Conservation (phyloP, 2,113 vertebrate genomes). For the Marmota flaviventris region DNA sequence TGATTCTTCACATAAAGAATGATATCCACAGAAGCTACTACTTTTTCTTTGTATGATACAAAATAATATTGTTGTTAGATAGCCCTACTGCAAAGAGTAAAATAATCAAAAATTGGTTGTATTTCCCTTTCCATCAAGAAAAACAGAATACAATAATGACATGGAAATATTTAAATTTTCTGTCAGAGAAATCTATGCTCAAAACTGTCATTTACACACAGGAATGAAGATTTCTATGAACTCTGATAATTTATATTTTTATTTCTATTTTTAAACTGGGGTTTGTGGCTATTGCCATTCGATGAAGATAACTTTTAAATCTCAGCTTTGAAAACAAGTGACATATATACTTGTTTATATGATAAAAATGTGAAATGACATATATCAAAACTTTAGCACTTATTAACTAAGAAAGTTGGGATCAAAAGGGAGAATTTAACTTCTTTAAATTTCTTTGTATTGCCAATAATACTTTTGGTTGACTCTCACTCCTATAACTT, state of each 20-base stretch:
- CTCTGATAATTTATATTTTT: not conserved
- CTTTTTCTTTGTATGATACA: not conserved
- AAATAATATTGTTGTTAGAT: not conserved
- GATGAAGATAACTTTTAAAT: not conserved
- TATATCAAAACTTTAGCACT: not conserved
- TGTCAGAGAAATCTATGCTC: not conserved
- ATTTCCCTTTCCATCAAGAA: not conserved
- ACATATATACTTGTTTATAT: not conserved
- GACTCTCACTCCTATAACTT: not conserved
- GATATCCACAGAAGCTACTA: not conserved
- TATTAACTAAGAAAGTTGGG: not conserved
- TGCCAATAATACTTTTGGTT: constrained; percentile 1
- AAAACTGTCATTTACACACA: not conserved
- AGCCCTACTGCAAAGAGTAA: not conserved
- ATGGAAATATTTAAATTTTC: constrained; percentile 16
- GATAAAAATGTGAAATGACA: not conserved
- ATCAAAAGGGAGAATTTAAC: constrained; percentile 24
- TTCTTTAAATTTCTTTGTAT: constrained; percentile 7
- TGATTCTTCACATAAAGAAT: not conserved
- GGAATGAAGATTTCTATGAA: not conserved
- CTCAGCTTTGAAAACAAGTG: constrained; percentile 42
- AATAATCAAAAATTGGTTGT: not conserved
- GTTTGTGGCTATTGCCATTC: not conserved
- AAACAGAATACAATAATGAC: not conserved
- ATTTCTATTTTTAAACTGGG: not conserved